Evolutionary conservation across 1,140 invertebrate genomes (phyloP).

Genomic region (Ceratosolen solmsi): DNA sequence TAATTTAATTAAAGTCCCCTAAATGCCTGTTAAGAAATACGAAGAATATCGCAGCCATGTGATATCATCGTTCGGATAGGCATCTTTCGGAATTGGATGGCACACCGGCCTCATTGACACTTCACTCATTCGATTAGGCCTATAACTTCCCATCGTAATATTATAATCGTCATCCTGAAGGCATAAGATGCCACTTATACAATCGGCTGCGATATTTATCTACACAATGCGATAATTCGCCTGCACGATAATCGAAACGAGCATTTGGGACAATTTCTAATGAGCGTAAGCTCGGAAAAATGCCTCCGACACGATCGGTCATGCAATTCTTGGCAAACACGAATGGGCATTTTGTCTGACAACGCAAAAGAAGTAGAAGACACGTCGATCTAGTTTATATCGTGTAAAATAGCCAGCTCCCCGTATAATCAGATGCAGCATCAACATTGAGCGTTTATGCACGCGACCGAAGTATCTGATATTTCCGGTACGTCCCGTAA

Average conservation of each 20-base stretch:
- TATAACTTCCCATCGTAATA: background rate
- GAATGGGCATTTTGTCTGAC: background rate
- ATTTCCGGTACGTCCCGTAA: slow-evolving; percentile 6
- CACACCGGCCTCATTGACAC: slow-evolving; percentile 12
- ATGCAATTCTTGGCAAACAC: background rate
- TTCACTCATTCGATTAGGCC: slow-evolving; percentile 34
- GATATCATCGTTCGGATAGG: background rate
- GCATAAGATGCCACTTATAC: no score
- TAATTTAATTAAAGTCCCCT: slow-evolving; percentile 25
- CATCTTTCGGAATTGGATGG: background rate
- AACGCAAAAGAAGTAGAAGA: background rate
- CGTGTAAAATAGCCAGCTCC: background rate
- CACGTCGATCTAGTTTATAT: background rate
- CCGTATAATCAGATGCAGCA: background rate
- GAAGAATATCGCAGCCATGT: background rate
- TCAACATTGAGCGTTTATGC: background rate
- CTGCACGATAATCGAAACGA: no score
- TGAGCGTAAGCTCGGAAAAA: background rate
- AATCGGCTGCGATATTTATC: background rate
- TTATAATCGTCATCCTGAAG: background rate
- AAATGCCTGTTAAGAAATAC: background rate
- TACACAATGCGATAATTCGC: no score
- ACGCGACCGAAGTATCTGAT: background rate
- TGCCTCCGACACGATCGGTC: background rate
- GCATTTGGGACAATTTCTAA: background rate